A percentile compares a stretch with the other conserved stretches of the same genome.
Evolutionary conservation across 2,888 invertebrate genomes (phyloP).

Genomic region (Coleophora deauratella): DNA sequence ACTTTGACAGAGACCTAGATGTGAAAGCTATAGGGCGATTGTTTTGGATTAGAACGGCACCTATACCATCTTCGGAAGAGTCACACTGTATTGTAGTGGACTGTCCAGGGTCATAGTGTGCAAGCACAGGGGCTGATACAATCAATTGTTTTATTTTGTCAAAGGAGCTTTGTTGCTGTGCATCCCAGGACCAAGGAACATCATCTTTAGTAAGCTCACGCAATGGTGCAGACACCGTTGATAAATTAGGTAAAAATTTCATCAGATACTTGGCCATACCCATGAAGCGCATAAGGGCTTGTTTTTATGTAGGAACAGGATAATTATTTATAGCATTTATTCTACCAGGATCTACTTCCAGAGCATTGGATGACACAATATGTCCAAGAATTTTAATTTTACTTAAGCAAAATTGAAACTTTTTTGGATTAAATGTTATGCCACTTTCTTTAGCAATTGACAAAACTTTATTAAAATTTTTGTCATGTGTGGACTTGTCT

Average conservation of each 20-base stretch:
- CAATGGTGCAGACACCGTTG: background rate
- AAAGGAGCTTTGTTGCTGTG: background rate
- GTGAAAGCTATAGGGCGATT: background rate
- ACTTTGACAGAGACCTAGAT: background rate
- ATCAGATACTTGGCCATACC: background rate
- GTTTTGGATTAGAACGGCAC: background rate
- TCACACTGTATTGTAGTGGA: background rate
- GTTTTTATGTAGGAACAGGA: background rate
- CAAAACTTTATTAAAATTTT: background rate
- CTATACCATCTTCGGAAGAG: background rate
- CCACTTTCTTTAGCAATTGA: background rate
- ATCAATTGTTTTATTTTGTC: background rate
- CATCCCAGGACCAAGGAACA: background rate
- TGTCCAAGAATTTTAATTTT: conserved; percentile 1
- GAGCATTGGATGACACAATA: background rate
- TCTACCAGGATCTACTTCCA: background rate
- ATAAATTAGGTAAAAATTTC: conserved; percentile 1
- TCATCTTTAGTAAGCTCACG: background rate
- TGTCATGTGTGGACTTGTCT: background rate
- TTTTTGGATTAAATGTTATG: background rate
- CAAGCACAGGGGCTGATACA: background rate
- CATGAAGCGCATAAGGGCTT: background rate
- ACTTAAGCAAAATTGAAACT: background rate
- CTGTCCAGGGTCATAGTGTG: background rate
- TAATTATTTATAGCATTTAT: background rate